Percentiles rank a stretch among this genome's conserved stretches.
These are phyloP conservation scores for Hirudo medicinalis DNA, from an alignment of 1,140 invertebrate species.

Conservation along the genomic window DNA sequence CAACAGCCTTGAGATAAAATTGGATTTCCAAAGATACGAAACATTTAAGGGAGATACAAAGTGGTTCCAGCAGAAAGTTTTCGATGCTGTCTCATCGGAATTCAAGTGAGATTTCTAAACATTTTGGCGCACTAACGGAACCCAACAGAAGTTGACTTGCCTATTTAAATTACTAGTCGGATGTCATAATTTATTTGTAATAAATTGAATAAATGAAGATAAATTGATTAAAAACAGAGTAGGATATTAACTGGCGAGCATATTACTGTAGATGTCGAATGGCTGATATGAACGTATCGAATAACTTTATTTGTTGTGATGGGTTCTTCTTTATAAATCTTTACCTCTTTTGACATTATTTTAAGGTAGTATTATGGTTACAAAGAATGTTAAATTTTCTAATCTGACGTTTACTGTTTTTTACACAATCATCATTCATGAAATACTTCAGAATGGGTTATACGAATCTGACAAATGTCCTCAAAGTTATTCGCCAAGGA, in stretches of 20 bases:
- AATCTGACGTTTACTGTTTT: neutral
- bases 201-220: no score
- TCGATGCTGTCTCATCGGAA: neutral
- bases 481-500: neutral
- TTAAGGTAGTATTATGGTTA: no score
- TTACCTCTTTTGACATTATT: no score
- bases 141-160: no score
- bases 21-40: neutral
- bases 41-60: neutral
- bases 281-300: no score
- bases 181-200: no score
- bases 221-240: no score
- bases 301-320: no score
- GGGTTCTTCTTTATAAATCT: no score
- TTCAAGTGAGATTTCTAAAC: neutral
- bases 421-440: neutral
- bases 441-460: neutral
- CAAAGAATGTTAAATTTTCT: neutral
- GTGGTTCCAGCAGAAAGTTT: neutral
- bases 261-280: no score
- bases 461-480: neutral
- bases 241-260: no score
- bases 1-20: neutral
- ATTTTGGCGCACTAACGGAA: neutral
- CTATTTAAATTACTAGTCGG: no score